Percentiles rank a stretch among this genome's conserved stretches.
These are phyloP conservation scores for Pomacea canaliculata DNA, from an alignment of 2,888 invertebrate genomes.

Conservation along the genomic window DNA sequence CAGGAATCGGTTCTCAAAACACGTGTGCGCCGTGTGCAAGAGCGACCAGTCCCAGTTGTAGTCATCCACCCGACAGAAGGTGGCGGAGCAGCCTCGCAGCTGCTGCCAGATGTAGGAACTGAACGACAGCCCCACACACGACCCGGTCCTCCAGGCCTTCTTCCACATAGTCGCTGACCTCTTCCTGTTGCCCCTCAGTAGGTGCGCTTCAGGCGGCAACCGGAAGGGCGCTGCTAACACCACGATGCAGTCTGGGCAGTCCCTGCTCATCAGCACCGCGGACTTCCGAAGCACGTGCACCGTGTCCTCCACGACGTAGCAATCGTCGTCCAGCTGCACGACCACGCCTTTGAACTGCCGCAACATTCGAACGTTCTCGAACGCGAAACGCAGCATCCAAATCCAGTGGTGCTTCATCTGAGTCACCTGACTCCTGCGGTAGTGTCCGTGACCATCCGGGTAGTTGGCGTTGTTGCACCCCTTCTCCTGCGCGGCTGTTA, in stretches of 20 bases:
- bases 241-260: not conserved
- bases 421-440: conserved; percentile 12
- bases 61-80: conserved; percentile 22
- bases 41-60: conserved; percentile 26
- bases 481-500: not conserved
- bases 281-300: conserved; percentile 8
- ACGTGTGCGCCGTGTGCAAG: conserved; percentile 5
- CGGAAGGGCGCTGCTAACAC: not conserved
- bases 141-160: conserved; percentile 7
- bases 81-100: conserved; percentile 9
- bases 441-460: conserved; percentile 20
- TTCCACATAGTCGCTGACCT: not conserved
- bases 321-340: conserved; percentile 23
- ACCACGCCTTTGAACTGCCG: conserved; percentile 13
- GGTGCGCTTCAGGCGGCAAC: too few species aligned
- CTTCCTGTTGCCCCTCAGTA: too few species aligned
- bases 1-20: conserved; percentile 1
- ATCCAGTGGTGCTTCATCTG: conserved; percentile 27
- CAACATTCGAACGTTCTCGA: conserved; percentile 13
- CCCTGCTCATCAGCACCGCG: not conserved
- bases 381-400: conserved; percentile 21
- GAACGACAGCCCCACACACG: conserved; percentile 16
- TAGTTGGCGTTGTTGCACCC: conserved; percentile 19
- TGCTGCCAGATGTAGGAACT: conserved; percentile 14
- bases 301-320: conserved; percentile 16